Evolutionary conservation across 2,113 vertebrate genomes (phyloP).

Genomic region (Pavo muticus): DNA sequence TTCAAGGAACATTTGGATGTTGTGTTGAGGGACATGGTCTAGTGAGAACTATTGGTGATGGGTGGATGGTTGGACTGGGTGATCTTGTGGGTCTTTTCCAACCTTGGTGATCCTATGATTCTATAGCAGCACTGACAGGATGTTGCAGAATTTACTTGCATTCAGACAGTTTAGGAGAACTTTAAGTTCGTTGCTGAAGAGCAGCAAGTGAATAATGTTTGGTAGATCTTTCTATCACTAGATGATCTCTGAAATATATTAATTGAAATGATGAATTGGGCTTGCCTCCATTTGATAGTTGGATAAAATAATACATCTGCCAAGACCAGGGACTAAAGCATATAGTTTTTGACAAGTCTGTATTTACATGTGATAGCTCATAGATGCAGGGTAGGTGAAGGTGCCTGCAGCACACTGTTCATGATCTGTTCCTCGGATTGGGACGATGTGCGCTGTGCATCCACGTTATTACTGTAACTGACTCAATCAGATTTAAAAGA

Average conservation of each 20-base stretch:
- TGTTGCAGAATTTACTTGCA: neutral
- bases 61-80: too few relatives aligned
- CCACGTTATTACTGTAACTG: neutral
- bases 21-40: too few relatives aligned
- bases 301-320: neutral
- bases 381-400: neutral
- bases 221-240: neutral
- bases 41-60: too few relatives aligned
- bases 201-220: neutral
- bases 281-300: neutral
- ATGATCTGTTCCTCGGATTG: accelerated
- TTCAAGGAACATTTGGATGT: too few relatives aligned
- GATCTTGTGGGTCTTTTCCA: too few relatives aligned
- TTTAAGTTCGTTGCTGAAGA: neutral
- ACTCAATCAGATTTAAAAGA: slow-evolving; percentile 16
- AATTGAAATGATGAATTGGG: neutral
- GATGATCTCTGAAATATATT: neutral
- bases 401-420: accelerated
- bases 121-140: neutral
- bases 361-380: accelerated
- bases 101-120: too few relatives aligned
- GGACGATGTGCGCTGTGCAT: neutral
- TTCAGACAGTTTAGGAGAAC: neutral
- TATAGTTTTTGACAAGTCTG: neutral
- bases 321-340: neutral